Percentiles rank a stretch among this genome's conserved stretches.
Evolutionary conservation across 2,888 invertebrate species (phyloP).

Genomic region (Cyaniris semiargus): DNA sequence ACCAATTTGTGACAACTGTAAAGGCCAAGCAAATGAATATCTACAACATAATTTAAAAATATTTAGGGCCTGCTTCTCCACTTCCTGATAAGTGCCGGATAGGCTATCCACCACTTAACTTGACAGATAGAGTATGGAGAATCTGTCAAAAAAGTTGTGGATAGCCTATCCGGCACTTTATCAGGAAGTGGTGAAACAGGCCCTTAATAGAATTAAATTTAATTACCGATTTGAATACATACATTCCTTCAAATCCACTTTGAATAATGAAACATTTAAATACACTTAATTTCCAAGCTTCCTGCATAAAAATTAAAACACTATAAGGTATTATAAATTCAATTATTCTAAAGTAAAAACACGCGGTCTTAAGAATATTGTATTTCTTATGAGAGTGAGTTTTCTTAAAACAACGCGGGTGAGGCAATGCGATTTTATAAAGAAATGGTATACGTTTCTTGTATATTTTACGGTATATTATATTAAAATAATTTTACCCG

Average conservation of each 20-base stretch:
- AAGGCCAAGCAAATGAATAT: too few relatives aligned
- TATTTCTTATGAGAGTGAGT: slow-evolving; percentile 10
- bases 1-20: too few relatives aligned
- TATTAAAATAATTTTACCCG: neutral
- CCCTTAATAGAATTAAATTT: too few relatives aligned
- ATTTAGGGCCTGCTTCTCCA: too few relatives aligned
- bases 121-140: too few relatives aligned
- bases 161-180: too few relatives aligned
- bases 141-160: too few relatives aligned
- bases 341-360: neutral
- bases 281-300: neutral
- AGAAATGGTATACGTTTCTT: neutral
- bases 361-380: slow-evolving; percentile 21
- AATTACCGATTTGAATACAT: neutral
- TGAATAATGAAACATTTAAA: neutral
- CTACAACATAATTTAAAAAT: too few relatives aligned
- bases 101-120: too few relatives aligned
- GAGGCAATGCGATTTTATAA: neutral
- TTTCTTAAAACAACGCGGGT: neutral
- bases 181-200: too few relatives aligned
- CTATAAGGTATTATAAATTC: slow-evolving; percentile 10
- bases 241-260: neutral
- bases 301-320: neutral
- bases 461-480: neutral
- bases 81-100: too few relatives aligned